Base-by-base conservation (phyloP, 2,113 vertebrate species). In the Podiceps cristatus region DNA sequence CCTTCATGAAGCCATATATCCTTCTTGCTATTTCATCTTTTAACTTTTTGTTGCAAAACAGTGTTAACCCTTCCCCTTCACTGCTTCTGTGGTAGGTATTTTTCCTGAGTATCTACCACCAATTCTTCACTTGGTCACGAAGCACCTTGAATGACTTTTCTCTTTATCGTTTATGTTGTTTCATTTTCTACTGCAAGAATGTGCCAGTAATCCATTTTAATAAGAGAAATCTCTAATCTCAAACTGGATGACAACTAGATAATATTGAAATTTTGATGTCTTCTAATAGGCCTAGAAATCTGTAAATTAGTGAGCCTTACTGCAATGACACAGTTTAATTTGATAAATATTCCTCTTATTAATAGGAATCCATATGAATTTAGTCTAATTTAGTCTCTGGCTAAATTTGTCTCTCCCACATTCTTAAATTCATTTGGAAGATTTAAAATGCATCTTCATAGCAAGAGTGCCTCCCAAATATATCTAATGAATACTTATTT, bases 341-440 rank as follows among this genome's bases (percentile, higher is more conserved):
- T 81, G 16, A 40, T 87, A 87, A 23, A 73, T 90, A 47, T 93
- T 91, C 27, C 69, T 91, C 33, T 83, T 91, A 84, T 84, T 91
- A 89, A 67, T 62, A 77, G n/a, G 22, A 77, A 93, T 49, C n/a
- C 45, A 59, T 63, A 50, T 82, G 31, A 93, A 71, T 75, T 47
- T 52, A 59, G 18, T 60, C 23, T 82, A 78, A 88, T 88, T 93
- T 76, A 60, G 13, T 75, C 23, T 71, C 64, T 82, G 44, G 18
- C 52, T 93, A 91, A 81, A 94, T 75, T 81, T 92, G 16, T 84
- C 37, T 85, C 69, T 82, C 74, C 11, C 52, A 52, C 67, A 63
- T 82, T 87, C 68, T 94, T 72, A 93, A 94, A 74, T 55, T 82
- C 20, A 81, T 90, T 73, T 95, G 45, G 23, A 92, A 79, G 67